Base-by-base conservation (phyloP, 2,888 invertebrate genomes). In the Drosophila histrio region DNA sequence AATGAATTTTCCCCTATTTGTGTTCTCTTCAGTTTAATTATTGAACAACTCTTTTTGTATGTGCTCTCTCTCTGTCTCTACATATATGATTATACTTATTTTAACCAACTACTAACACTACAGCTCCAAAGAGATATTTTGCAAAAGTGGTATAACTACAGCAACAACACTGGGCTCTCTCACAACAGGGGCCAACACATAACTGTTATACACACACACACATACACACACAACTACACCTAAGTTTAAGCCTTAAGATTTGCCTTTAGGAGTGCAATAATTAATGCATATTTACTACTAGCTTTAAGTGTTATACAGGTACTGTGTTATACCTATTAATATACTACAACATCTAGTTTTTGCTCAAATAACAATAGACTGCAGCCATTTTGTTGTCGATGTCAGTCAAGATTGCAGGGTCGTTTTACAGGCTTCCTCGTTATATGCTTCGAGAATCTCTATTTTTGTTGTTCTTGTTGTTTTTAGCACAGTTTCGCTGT, bases 401-500 rank as follows among this genome's bases (percentile, higher is more conserved):
- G 26, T 49, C 26, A 32, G 41, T 7, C 9, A 57, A 26, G 11
- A 53, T 52, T 49, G 50, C 47, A 72, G 68, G 74, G 56, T 64
- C 61, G 69, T 67, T 75, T 38, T 24, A 49, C 64, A 83, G 77
- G 67, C 72, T 84, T 78, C 72, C 78, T 77, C 68, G 69, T 76
- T 79, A 89, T 90, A 90, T 90, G 90, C 90, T 89, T 89, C 90
- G 90, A 90, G 90, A 90, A 90, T 79, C 72, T 90, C 90, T 90
- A 90, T 90, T 90, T 88, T 86, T 83, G 84, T 82, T 82, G 84
- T 82, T 87, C 84, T 87, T 87, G 87, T 82, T 87, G 82, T 72
- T 77, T 84, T 84, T 79, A 83, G 77, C 77, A 82, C 73, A 82
- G 57, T 67, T 44, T 58, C 53, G 34, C 54, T 47, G 34, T 44